Percentiles rank a stretch among this genome's conserved stretches.
These are phyloP conservation scores for Hymenopus coronatus DNA, from an alignment of 2,888 invertebrate genomes.

Conservation along the genomic window DNA sequence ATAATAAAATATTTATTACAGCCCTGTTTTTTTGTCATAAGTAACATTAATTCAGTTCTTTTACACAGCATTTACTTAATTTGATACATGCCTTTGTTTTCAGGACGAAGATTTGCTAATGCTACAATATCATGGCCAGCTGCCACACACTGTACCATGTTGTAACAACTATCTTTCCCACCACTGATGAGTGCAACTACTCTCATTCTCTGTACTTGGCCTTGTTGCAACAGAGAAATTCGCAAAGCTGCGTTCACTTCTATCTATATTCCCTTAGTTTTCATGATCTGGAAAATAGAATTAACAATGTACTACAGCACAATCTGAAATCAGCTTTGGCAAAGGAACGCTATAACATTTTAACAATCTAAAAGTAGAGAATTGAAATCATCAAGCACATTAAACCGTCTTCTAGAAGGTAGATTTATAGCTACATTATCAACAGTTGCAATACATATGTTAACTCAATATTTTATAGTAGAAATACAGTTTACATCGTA, in stretches of 20 bases:
- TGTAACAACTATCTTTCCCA: constrained; percentile 99
- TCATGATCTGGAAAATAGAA: constrained; percentile 40
- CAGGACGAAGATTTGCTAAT: constrained; percentile 90
- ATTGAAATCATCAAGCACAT: neutral
- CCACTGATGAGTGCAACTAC: constrained; percentile 91
- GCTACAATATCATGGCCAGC: constrained; percentile 95
- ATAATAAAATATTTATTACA: constrained; percentile 23
- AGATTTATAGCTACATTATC: neutral
- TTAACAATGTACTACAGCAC: neutral
- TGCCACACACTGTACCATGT: constrained; percentile 96
- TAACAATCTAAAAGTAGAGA: neutral
- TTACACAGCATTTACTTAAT: neutral
- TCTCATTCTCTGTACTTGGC: constrained; percentile 62
- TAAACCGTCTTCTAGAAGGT: neutral
- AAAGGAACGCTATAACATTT: neutral
- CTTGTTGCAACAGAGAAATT: neutral
- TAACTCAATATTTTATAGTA: neutral
- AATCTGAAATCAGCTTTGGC: neutral
- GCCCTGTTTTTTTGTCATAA: neutral
- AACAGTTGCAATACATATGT: neutral
- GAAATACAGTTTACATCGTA: neutral
- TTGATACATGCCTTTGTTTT: constrained; percentile 64
- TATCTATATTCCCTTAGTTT: constrained; percentile 1
- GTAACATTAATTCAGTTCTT: neutral
- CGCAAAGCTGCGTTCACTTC: neutral